phyloP scores from a whole-genome alignment of 2,888 invertebrate species.

The Lasioglossum zephyrum region DNA sequence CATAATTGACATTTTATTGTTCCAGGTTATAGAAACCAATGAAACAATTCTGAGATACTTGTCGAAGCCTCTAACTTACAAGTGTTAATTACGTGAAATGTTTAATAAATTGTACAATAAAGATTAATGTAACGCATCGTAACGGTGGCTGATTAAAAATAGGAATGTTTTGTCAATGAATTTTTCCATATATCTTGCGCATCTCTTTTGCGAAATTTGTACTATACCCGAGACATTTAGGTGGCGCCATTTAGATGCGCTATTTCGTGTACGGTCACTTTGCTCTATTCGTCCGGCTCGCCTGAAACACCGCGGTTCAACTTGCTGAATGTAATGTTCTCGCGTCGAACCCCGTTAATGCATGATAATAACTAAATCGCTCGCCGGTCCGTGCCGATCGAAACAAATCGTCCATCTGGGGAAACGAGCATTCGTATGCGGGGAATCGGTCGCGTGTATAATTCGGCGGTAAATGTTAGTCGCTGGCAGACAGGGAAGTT shows the following conservation, averaged over 20 bases:
- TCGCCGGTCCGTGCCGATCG: slow-evolving; percentile 38
- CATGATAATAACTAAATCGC: slow-evolving; percentile 34
- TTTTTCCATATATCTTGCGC: no score
- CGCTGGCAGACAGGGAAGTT: slow-evolving; percentile 45
- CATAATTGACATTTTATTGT: no score
- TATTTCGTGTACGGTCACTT: neutral
- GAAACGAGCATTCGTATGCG: slow-evolving; percentile 55
- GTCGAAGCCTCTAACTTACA: no score
- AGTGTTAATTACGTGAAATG: no score
- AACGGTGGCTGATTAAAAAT: no score
- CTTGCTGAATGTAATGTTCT: neutral
- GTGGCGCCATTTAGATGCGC: neutral
- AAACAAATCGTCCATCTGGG: slow-evolving; percentile 43
- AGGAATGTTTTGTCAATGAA: no score
- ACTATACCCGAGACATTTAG: neutral
- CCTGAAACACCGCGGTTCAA: neutral
- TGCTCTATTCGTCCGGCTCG: neutral
- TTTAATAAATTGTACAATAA: no score
- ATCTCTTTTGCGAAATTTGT: neutral
- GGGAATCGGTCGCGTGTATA: slow-evolving; percentile 52
- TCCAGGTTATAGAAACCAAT: no score
- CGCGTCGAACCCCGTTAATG: slow-evolving; percentile 19
- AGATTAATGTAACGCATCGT: no score
- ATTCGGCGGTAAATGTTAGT: slow-evolving; percentile 54
- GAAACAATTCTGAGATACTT: no score